Evolutionary conservation across 2,888 invertebrate species (phyloP), one percentile per base, ranked within the genome.

Genomic region (Mechanitis messenoides): DNA sequence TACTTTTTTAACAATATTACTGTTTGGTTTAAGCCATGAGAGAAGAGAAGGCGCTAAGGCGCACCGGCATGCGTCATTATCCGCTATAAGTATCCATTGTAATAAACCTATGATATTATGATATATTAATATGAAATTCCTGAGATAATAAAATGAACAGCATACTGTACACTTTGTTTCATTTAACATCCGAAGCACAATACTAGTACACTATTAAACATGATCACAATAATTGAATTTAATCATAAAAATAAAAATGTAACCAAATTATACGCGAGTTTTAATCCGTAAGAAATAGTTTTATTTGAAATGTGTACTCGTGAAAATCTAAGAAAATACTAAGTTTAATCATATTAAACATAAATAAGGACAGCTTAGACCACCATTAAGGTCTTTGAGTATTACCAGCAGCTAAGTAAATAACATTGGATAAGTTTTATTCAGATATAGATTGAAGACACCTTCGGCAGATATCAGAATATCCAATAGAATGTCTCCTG

Each of bases 51-150:
- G 69, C 73, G 79, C 76, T 76, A 75, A 75, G 74, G 69, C 73
- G 79, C 76, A 76, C 81, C 82, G 79, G 82, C 81, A 80, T 77
- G 75, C 82, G 83, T 84, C 85, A 83, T 83, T 83, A 83, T 83
- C 86, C 77, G 84, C 85, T 84, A 82, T 80, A 79, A 78, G 81
- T 84, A 84, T 79, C 79, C 84, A 83, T 81, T 87, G 84, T 85
- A 83, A 84, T 81, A 76, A 83, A 81, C 84, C 81, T 85, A 86
- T 84, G 81, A 85, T 85, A 85, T 83, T 85, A 85, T 84, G 83
- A 58, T 61, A 61, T 65, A 65, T 85, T 84, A 83, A 79, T 84
- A 85, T 83, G 82, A 84, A 84, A 85, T 86, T 87, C 86, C 87
- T 87, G 84, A 84, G 78, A 86, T 83, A 87, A 87, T 85, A 85